These are phyloP conservation scores for Erethizon dorsatum DNA, from an alignment of 2,797 vertebrate genomes.

Conservation along the genomic window DNA sequence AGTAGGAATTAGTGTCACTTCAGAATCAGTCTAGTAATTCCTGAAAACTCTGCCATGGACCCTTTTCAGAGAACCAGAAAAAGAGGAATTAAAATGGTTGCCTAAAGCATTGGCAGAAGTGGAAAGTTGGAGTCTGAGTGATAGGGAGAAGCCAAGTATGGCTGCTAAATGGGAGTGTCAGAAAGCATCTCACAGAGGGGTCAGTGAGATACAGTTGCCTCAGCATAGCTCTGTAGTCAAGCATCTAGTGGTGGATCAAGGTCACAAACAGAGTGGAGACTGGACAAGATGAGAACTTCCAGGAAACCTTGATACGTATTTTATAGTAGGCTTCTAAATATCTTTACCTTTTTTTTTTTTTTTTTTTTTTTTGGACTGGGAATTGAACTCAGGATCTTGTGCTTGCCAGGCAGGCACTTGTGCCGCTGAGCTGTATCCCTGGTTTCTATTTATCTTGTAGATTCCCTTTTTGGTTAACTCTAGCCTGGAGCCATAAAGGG, in stretches of 20 bases:
- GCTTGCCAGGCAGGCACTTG: too few relatives aligned
- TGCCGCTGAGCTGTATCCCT: too few relatives aligned
- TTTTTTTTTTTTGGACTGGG: too few relatives aligned
- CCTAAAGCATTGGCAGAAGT: not conserved
- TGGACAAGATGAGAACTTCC: not conserved
- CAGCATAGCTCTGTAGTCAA: not conserved
- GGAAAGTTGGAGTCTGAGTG: not conserved
- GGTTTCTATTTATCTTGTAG: not conserved
- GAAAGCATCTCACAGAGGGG: not conserved
- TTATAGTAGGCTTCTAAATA: not conserved
- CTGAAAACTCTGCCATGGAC: not conserved
- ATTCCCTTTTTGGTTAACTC: not conserved
- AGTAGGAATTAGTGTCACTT: conserved; percentile 1
- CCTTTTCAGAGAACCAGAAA: not conserved
- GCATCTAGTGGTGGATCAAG: not conserved
- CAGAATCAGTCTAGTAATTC: not conserved
- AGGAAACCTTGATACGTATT: not conserved
- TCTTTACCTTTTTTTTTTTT: too few relatives aligned
- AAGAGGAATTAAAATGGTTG: not conserved
- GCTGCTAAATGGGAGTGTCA: not conserved
- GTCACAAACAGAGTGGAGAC: not conserved
- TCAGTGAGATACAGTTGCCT: not conserved
- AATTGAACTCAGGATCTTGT: too few relatives aligned
- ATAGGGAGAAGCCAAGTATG: not conserved
- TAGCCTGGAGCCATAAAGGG: not conserved